Percentiles rank a stretch among this genome's conserved stretches.
Evolutionary conservation across 2,888 invertebrate species (phyloP).

Genomic region (Polietes domitor): DNA sequence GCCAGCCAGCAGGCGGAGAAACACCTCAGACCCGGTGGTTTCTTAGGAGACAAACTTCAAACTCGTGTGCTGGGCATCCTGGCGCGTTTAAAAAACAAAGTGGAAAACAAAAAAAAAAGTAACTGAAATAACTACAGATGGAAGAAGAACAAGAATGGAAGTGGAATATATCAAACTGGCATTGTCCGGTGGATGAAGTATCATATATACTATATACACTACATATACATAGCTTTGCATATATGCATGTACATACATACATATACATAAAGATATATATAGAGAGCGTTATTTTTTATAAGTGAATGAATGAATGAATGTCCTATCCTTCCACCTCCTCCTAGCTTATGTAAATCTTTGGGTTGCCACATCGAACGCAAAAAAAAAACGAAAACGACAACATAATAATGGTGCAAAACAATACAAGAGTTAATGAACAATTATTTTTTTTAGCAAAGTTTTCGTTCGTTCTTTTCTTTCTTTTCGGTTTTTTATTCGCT

Average conservation of each 20-base stretch:
- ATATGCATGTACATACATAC: background rate
- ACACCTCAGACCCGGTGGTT: conserved; percentile 3
- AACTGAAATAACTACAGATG: background rate
- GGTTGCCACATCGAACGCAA: background rate
- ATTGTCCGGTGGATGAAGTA: conserved; percentile 22
- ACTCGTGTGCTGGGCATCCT: background rate
- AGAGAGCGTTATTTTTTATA: background rate
- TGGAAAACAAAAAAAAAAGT: background rate
- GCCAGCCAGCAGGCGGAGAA: background rate
- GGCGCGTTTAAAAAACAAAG: background rate
- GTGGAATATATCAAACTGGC: conserved; percentile 27
- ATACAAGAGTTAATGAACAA: conserved; percentile 33
- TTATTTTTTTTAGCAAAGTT: conserved; percentile 10
- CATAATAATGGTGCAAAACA: conserved; percentile 4
- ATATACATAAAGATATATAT: background rate
- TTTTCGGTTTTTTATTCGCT: background rate
- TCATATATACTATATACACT: background rate
- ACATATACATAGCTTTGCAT: background rate
- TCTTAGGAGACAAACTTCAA: conserved; percentile 18
- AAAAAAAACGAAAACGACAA: background rate
- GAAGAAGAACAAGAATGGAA: background rate
- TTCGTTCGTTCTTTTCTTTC: background rate
- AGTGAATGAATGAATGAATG: background rate
- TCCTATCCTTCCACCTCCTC: background rate
- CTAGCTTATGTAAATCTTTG: background rate